A percentile compares a stretch with the other conserved stretches of the same genome.
These are phyloP conservation scores for Ochropacha duplaris DNA, from an alignment of 2,888 invertebrate genomes.

Conservation along the genomic window DNA sequence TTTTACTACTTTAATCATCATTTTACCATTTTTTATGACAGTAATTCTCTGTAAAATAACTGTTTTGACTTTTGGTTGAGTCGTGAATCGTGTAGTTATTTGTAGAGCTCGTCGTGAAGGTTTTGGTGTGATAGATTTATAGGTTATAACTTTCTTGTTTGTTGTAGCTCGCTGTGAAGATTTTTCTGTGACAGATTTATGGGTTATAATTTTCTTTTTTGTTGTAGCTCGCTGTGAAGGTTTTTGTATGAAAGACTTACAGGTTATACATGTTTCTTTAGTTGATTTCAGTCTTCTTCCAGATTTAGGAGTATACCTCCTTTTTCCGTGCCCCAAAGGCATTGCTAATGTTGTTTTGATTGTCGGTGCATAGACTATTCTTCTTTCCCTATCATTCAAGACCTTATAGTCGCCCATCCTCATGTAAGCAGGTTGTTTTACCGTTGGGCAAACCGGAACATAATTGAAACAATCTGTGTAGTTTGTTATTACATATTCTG, in stretches of 20 bases:
- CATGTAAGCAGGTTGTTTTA: conserved; percentile 30
- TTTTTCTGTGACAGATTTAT: background rate
- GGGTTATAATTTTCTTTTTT: no score
- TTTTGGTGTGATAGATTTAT: background rate
- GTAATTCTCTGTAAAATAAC: conserved; percentile 35
- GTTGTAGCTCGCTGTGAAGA: background rate
- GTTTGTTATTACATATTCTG: conserved; percentile 45
- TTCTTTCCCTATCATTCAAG: conserved; percentile 20
- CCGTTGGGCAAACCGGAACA: conserved; percentile 30
- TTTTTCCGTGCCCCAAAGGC: conserved; percentile 34
- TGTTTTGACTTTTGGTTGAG: conserved; percentile 12
- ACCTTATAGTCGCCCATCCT: conserved; percentile 36
- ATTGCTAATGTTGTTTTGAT: conserved; percentile 20
- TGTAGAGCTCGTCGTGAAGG: background rate
- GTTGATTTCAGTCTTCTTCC: conserved; percentile 13
- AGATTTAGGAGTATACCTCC: conserved; percentile 36
- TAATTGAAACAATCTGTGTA: conserved; percentile 55
- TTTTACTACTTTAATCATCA: conserved; percentile 43
- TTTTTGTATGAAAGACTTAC: background rate
- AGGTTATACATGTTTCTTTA: background rate
- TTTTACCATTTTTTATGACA: conserved; percentile 41
- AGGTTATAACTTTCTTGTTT: no score
- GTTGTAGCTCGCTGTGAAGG: no score
- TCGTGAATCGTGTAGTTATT: background rate
- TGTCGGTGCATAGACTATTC: conserved; percentile 27